A percentile compares a stretch with the other conserved stretches of the same genome.
phyloP scores from a whole-genome alignment of 2,113 vertebrate genomes.

The Verasper variegatus region DNA sequence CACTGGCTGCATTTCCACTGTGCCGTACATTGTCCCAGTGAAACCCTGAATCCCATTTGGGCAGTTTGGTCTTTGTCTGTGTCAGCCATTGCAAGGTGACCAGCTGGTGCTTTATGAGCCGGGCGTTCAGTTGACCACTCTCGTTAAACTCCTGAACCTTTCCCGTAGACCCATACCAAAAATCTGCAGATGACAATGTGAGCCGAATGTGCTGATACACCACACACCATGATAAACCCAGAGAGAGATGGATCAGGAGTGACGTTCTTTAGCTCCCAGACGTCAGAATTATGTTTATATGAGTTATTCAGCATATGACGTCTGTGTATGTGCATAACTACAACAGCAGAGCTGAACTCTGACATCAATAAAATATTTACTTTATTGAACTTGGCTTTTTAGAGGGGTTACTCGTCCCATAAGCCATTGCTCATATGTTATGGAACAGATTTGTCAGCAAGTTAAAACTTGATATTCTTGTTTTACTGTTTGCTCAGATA shows the following conservation, averaged over 20 bases:
- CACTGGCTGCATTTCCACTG: constrained; percentile 48
- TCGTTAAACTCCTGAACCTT: constrained; percentile 72
- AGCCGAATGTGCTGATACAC: too few species aligned
- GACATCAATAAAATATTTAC: constrained; percentile 67
- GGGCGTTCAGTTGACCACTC: constrained; percentile 49
- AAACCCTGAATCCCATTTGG: constrained; percentile 30
- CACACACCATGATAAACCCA: constrained; percentile 9
- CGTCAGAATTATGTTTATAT: constrained; percentile 37
- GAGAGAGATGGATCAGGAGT: constrained; percentile 45
- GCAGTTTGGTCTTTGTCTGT: constrained; percentile 43
- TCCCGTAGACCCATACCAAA: constrained; percentile 21
- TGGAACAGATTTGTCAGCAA: constrained; percentile 54
- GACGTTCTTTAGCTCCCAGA: constrained; percentile 23
- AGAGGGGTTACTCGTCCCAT: constrained; percentile 21
- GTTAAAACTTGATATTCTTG: constrained; percentile 50
- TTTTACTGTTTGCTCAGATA: constrained; percentile 17
- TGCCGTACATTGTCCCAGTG: constrained; percentile 36
- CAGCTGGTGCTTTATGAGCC: constrained; percentile 76
- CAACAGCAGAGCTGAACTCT: constrained; percentile 64
- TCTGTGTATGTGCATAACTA: constrained; percentile 51
- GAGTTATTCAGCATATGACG: constrained; percentile 41
- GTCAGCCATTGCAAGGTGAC: constrained; percentile 31
- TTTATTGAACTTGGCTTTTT: constrained; percentile 45
- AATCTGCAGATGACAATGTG: constrained; percentile 11
- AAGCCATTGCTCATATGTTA: constrained; percentile 55